A percentile compares a stretch with the other conserved stretches of the same genome.
Conservation (phyloP, 2,888 invertebrate species). For the Endomychus coccineus region DNA sequence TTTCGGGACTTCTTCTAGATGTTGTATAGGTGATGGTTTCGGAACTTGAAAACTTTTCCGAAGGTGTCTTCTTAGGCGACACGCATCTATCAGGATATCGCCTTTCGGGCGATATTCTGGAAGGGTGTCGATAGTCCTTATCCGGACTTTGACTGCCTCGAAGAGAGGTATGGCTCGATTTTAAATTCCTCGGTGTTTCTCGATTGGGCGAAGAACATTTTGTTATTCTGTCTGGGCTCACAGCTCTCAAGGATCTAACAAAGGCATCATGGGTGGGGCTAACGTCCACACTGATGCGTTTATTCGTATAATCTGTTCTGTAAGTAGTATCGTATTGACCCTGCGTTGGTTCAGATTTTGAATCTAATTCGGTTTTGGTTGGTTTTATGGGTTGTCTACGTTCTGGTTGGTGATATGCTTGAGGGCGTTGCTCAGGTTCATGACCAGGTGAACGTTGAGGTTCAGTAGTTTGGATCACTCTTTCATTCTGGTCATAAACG, state of each 20-base stretch:
- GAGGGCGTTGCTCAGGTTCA: conserved; percentile 4
- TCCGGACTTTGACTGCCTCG: conserved; percentile 47
- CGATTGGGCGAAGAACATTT: conserved; percentile 51
- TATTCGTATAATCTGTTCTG: conserved; percentile 50
- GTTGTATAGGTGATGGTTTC: conserved; percentile 27
- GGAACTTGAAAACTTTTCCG: conserved; percentile 27
- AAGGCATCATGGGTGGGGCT: conserved; percentile 72
- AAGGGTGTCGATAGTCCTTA: conserved; percentile 29
- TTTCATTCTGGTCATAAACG: no score
- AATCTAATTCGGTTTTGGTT: conserved; percentile 33
- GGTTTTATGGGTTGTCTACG: conserved; percentile 32
- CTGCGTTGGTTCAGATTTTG: conserved; percentile 37
- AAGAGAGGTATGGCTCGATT: conserved; percentile 49
- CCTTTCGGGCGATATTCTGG: conserved; percentile 31
- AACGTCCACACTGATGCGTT: conserved; percentile 54
- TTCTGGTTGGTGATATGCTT: conserved; percentile 6
- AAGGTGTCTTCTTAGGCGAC: conserved; percentile 28
- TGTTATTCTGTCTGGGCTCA: conserved; percentile 50
- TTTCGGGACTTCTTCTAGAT: conserved; percentile 11
- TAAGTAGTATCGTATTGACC: conserved; percentile 56
- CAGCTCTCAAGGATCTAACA: conserved; percentile 62
- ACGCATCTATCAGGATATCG: conserved; percentile 19
- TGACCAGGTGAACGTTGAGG: conserved; percentile 4
- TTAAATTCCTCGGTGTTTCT: conserved; percentile 44
- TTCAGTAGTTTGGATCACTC: no score